Evolutionary conservation across 2,113 vertebrate species (phyloP).

Genomic region (Pygoscelis antarcticus): DNA sequence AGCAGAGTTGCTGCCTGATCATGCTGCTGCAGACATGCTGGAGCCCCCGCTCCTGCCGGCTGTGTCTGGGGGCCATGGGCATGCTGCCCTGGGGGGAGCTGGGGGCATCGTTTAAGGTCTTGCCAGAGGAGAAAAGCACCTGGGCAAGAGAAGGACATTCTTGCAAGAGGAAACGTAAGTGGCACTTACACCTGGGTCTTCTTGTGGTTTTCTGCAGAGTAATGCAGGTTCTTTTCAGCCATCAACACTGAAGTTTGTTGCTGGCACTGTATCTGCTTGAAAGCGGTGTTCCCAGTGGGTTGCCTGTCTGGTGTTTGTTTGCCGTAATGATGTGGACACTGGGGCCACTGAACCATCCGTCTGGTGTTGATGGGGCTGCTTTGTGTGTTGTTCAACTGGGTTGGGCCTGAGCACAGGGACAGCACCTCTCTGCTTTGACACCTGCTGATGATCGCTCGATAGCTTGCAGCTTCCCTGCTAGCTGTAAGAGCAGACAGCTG

Average conservation of each 20-base stretch:
- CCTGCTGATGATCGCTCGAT: accelerated
- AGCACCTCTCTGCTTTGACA: not conserved
- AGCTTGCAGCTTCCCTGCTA: not conserved
- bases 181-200: not conserved
- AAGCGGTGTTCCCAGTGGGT: not conserved
- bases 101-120: not conserved
- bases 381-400: not conserved
- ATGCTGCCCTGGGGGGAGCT: not conserved
- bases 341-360: not conserved
- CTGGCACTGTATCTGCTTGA: not conserved
- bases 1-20: not conserved
- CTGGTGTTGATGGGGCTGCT: not conserved
- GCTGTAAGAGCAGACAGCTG: not conserved
- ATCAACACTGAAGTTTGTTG: not conserved
- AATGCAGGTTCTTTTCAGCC: not conserved
- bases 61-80: not conserved
- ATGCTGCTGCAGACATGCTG: accelerated
- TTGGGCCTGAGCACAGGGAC: not conserved
- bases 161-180: not conserved
- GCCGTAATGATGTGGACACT: not conserved
- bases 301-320: not conserved
- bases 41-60: not conserved
- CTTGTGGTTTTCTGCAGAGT: not conserved
- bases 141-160: not conserved
- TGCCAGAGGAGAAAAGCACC: not conserved